A percentile compares a stretch with the other conserved stretches of the same genome.
These are phyloP conservation scores for Dascyllus trimaculatus DNA, from an alignment of 2,113 vertebrate genomes.

Conservation along the genomic window DNA sequence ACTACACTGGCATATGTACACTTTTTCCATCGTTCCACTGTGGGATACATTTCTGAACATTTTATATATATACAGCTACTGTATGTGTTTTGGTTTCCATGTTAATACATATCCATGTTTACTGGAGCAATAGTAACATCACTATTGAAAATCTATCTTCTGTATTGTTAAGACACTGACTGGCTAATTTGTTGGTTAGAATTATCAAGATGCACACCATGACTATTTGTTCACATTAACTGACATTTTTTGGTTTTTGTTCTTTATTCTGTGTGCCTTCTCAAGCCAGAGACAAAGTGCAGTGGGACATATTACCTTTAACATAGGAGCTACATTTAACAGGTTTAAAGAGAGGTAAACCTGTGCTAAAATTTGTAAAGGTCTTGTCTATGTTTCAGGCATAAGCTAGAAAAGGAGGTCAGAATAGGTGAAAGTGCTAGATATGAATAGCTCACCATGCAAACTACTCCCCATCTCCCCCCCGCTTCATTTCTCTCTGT, in stretches of 20 bases:
- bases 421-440: constrained; percentile 71
- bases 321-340: neutral
- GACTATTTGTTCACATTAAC: constrained; percentile 10
- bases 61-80: neutral
- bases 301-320: neutral
- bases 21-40: constrained; percentile 25
- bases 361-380: constrained; percentile 46
- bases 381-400: constrained; percentile 37
- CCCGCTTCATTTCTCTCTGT: constrained; percentile 54
- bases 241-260: neutral
- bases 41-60: neutral
- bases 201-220: too few species aligned
- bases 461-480: constrained; percentile 46
- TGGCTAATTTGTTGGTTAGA: too few species aligned
- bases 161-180: too few species aligned
- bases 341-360: constrained; percentile 29
- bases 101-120: neutral
- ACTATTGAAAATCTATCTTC: constrained; percentile 6
- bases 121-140: neutral
- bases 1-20: constrained; percentile 1
- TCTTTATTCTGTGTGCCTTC: neutral
- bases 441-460: constrained; percentile 74
- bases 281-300: constrained; percentile 2
- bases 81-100: constrained; percentile 17
- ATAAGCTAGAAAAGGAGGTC: constrained; percentile 39